A percentile compares a stretch with the other conserved stretches of the same genome.
Evolutionary conservation across 2,797 vertebrate species (phyloP).

Genomic region (Sebastes matsubarae): DNA sequence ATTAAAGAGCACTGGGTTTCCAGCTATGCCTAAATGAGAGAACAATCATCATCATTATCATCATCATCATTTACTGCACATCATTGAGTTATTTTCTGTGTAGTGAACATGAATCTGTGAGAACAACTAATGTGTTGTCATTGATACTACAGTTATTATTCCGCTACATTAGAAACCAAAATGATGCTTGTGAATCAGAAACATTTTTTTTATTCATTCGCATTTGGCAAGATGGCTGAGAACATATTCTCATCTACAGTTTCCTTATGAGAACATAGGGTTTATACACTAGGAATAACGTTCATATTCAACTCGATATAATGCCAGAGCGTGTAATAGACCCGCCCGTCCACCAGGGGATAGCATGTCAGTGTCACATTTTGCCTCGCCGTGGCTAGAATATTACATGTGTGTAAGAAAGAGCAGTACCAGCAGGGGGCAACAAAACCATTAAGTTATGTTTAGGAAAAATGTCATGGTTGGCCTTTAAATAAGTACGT

Average conservation of each 20-base stretch:
- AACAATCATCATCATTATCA: conserved; percentile 19
- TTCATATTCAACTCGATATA: not conserved
- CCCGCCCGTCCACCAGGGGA: too few relatives aligned
- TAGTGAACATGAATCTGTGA: conserved; percentile 9
- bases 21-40: conserved; percentile 89
- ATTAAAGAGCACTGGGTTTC: conserved; percentile 96
- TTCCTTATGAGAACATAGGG: not conserved
- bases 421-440: too few relatives aligned
- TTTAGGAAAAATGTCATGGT: too few relatives aligned
- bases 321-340: too few relatives aligned
- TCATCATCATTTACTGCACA: conserved; percentile 3
- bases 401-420: too few relatives aligned
- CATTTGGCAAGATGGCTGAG: not conserved
- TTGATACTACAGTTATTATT: not conserved
- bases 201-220: not conserved
- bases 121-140: conserved; percentile 1
- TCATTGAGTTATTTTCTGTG: conserved; percentile 3
- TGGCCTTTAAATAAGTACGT: too few relatives aligned
- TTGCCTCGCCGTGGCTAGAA: too few relatives aligned
- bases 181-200: not conserved
- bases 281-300: not conserved
- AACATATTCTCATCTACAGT: not conserved
- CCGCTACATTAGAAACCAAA: conserved; percentile 5
- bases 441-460: too few relatives aligned
- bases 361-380: too few relatives aligned